Base-by-base conservation (phyloP, 2,113 vertebrate species). In the Alosa alosa region DNA sequence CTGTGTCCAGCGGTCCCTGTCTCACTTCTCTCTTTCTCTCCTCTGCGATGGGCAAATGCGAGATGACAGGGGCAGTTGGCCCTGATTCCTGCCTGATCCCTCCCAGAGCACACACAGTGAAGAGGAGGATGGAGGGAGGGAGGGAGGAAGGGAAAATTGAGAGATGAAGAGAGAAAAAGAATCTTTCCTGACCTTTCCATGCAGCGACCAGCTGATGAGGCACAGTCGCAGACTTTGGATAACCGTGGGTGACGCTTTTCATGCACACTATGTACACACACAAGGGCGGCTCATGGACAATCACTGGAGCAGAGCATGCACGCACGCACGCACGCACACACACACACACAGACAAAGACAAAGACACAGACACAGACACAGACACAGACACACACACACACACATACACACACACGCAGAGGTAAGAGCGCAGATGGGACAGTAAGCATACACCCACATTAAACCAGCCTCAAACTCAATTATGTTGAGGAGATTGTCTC, bases 181-280 rank as follows among this genome's bases (percentile, higher is more conserved):
- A 85, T 84, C 85, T 18, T 45, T 41, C 52, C 50, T 92, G 92
- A 94, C 93, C 94, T 94, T 93, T 91, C 85, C 91, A 88, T 89
- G 84, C 6, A 47, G 90, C 91, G 82, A 85, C 87, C 82, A 89
- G 86, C 84, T 90, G 88, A 93, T 90, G 88, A 91, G 89, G 82
- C 86, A 90, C 86, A 89, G 88, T 90, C 86, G 50, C 46, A 89
- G 84, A 88, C 47, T 83, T 85, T 85, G 86, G 84, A 82, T 89
- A 90, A 90, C 86, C 75, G 49, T 84, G 72, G 89, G 84, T 93
- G 90, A 91, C 87, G 89, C 86, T 88, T 47, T 82, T 86, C 83
- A 64, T 85, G 72, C 85, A 87, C 0, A 88, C 84, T 45, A 11
- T 22, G 20, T 31, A 85, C 60, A 85, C 60, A 85, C 72, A 78